These are phyloP conservation scores for Poecilia latipinna DNA, from an alignment of 2,113 vertebrate species.

Conservation along the genomic window DNA sequence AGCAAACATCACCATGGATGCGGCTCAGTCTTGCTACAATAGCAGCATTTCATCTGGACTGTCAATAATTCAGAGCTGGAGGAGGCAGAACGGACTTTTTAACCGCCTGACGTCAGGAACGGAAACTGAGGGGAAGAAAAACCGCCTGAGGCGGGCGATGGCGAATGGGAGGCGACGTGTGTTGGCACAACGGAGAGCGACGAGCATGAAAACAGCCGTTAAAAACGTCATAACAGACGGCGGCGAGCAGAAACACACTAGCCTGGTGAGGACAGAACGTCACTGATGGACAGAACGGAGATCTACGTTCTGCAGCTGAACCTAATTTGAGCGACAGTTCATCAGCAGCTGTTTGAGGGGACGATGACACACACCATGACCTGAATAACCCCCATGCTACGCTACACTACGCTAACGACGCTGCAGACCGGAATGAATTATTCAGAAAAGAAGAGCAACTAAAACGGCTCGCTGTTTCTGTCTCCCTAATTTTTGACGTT, in stretches of 20 bases:
- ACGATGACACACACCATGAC: background rate
- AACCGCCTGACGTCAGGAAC: slow-evolving; percentile 51
- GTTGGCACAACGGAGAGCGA: slow-evolving; percentile 48
- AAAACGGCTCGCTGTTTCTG: slow-evolving; percentile 1
- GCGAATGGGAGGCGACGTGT: slow-evolving; percentile 18
- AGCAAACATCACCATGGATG: background rate
- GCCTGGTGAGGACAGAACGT: background rate
- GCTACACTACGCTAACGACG: no score
- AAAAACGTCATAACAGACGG: slow-evolving; percentile 70
- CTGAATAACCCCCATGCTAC: background rate
- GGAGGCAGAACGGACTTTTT: background rate
- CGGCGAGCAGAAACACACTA: background rate
- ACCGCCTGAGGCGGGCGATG: slow-evolving; percentile 34
- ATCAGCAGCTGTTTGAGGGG: background rate
- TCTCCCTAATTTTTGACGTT: no score
- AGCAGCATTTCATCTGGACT: slow-evolving; percentile 13
- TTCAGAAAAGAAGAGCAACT: no score
- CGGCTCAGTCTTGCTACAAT: background rate
- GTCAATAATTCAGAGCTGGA: slow-evolving; percentile 72
- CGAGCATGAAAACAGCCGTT: slow-evolving; percentile 57
- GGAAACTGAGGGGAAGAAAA: slow-evolving; percentile 23
- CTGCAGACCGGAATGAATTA: no score
- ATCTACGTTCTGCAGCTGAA: background rate
- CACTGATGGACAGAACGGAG: background rate
- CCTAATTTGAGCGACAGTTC: background rate